These are phyloP conservation scores for Melanotaenia duboulayi DNA, from an alignment of 2,113 vertebrate genomes.

Conservation along the genomic window DNA sequence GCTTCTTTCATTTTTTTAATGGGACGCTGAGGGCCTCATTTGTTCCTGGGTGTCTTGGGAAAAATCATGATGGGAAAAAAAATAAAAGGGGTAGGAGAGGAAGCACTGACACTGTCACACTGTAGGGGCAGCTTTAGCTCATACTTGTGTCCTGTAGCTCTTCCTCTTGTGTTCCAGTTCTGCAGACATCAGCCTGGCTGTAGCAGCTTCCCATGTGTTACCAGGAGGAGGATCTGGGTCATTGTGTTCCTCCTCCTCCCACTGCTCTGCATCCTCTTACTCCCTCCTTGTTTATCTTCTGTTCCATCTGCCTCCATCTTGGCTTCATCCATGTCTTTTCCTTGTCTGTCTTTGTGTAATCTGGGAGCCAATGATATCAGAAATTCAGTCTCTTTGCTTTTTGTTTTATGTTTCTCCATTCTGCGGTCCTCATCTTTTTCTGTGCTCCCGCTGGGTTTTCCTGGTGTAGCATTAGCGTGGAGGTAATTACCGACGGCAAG, in stretches of 20 bases:
- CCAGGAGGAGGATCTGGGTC: conserved; percentile 74
- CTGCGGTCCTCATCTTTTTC: conserved; percentile 41
- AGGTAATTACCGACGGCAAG: conserved; percentile 69
- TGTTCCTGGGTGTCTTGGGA: conserved; percentile 62
- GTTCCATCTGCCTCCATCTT: conserved; percentile 39
- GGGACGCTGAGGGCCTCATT: conserved; percentile 68
- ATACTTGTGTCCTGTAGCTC: conserved; percentile 19
- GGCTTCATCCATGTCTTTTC: conserved; percentile 26
- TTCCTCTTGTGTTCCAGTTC: conserved; percentile 32
- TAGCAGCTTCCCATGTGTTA: conserved; percentile 41
- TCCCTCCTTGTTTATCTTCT: conserved; percentile 36
- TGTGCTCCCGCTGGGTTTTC: conserved; percentile 50
- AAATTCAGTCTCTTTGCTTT: conserved; percentile 39
- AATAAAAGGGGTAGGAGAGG: conserved; percentile 3
- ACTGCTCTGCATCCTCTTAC: conserved; percentile 45
- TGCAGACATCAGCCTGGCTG: conserved; percentile 47
- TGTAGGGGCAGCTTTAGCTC: conserved; percentile 15
- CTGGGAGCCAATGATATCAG: conserved; percentile 40
- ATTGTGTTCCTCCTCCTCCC: conserved; percentile 69
- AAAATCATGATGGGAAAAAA: conserved; percentile 35
- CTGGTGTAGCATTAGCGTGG: conserved; percentile 53
- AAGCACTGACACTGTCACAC: conserved; percentile 5
- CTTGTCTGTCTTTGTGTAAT: conserved; percentile 58
- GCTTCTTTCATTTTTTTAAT: conserved; percentile 65
- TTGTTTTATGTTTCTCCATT: conserved; percentile 35